phyloP scores from a whole-genome alignment of 2,888 invertebrate species.

The Polydrusus tereticollis region DNA sequence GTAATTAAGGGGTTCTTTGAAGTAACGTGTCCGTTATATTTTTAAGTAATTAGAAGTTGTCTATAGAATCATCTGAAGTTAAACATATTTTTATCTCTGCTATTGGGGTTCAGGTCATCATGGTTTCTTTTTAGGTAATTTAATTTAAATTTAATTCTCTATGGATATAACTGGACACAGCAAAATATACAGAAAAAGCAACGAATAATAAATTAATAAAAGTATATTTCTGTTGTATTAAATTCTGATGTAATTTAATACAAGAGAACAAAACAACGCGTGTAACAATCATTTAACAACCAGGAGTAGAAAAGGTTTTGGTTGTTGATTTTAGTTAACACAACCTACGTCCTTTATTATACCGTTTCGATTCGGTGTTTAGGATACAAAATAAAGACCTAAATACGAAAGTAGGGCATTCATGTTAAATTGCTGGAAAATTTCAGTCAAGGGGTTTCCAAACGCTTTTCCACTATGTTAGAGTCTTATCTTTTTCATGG shows the following conservation, averaged over 20 bases:
- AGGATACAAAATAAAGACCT: background rate
- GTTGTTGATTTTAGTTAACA: background rate
- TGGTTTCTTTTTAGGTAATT: background rate
- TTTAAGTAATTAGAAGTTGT: slow-evolving; percentile 16
- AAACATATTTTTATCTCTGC: background rate
- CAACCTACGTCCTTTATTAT: background rate
- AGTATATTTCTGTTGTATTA: no score
- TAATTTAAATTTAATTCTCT: background rate
- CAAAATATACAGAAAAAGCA: no score
- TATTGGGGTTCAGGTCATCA: background rate
- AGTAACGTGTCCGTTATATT: slow-evolving; percentile 9
- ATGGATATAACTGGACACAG: no score
- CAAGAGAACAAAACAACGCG: background rate
- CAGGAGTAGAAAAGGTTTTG: background rate
- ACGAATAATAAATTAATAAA: no score
- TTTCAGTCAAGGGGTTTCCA: slow-evolving; percentile 5
- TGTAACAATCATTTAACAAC: background rate
- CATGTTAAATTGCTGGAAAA: slow-evolving; percentile 11
- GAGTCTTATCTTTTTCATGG: slow-evolving; percentile 3
- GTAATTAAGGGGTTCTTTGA: slow-evolving; percentile 12
- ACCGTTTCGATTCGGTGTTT: background rate
- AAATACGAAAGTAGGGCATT: slow-evolving; percentile 6
- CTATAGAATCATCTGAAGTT: background rate
- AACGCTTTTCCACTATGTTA: background rate
- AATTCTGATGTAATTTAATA: background rate